These are phyloP conservation scores for Alectura lathami DNA, from an alignment of 2,113 vertebrate species.

Conservation along the genomic window DNA sequence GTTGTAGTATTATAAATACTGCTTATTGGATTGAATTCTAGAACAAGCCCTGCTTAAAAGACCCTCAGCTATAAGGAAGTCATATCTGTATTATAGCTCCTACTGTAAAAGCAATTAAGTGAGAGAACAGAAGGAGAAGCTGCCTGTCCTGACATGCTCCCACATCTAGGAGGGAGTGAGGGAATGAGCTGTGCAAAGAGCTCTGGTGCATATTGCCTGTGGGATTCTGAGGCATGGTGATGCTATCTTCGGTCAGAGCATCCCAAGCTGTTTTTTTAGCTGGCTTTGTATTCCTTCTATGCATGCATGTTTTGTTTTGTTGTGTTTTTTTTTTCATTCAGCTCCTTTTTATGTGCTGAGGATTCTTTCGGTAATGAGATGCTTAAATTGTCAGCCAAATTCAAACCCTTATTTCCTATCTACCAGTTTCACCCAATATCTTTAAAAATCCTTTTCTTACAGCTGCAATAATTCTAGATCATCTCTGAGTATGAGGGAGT, in stretches of 20 bases:
- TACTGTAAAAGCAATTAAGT: slow-evolving; percentile 4
- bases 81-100: neutral
- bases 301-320: rapidly evolving
- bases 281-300: neutral
- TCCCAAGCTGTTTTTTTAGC: neutral
- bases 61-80: slow-evolving; percentile 11
- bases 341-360: neutral
- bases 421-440: neutral
- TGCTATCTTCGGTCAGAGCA: neutral
- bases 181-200: neutral
- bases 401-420: neutral
- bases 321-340: neutral
- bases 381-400: neutral
- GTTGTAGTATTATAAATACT: neutral
- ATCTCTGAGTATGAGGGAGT: neutral
- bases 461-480: neutral
- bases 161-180: neutral
- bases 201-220: neutral
- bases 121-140: neutral
- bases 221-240: neutral
- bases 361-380: neutral
- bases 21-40: neutral
- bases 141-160: slow-evolving; percentile 13
- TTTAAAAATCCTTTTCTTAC: neutral
- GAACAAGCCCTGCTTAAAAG: slow-evolving; percentile 1